A percentile compares a stretch with the other conserved stretches of the same genome.
These are phyloP conservation scores for Ursus arctos DNA, from an alignment of 2,113 vertebrate genomes.

Conservation along the genomic window DNA sequence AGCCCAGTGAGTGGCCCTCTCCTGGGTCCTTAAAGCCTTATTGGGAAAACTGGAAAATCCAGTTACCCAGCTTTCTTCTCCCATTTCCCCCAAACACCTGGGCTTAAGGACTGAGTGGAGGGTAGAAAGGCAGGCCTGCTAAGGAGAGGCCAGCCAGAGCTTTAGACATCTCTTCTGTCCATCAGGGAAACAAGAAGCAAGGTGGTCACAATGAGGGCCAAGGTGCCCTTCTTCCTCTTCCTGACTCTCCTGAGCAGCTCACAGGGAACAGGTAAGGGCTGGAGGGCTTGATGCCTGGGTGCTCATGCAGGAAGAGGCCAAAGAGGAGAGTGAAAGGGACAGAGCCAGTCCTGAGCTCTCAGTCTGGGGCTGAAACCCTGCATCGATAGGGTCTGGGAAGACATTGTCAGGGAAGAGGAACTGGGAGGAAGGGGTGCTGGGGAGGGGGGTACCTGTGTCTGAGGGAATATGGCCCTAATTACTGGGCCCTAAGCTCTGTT, in stretches of 20 bases:
- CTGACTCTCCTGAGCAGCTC: constrained; percentile 42
- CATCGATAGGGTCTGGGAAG: fast-evolving
- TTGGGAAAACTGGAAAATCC: constrained; percentile 65
- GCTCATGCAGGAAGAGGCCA: neutral
- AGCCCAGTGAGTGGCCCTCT: neutral
- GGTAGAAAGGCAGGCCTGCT: neutral
- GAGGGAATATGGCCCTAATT: neutral
- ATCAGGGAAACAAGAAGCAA: neutral
- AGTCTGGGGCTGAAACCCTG: neutral
- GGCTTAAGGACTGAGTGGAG: neutral
- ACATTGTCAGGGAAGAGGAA: neutral
- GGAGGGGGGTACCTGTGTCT: fast-evolving
- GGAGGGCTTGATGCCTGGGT: neutral
- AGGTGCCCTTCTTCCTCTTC: constrained; percentile 56
- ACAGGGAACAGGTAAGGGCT: constrained; percentile 62
- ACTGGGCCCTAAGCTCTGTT: neutral
- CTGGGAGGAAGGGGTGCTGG: fast-evolving
- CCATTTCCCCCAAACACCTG: neutral
- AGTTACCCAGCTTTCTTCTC: neutral
- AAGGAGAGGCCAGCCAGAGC: neutral
- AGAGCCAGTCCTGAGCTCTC: neutral
- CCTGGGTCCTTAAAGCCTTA: neutral
- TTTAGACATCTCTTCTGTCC: neutral
- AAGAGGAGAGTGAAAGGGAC: neutral
- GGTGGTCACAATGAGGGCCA: neutral